Evolutionary conservation across 2,797 vertebrate genomes (phyloP).

Genomic region (Notolepis coatsorum): DNA sequence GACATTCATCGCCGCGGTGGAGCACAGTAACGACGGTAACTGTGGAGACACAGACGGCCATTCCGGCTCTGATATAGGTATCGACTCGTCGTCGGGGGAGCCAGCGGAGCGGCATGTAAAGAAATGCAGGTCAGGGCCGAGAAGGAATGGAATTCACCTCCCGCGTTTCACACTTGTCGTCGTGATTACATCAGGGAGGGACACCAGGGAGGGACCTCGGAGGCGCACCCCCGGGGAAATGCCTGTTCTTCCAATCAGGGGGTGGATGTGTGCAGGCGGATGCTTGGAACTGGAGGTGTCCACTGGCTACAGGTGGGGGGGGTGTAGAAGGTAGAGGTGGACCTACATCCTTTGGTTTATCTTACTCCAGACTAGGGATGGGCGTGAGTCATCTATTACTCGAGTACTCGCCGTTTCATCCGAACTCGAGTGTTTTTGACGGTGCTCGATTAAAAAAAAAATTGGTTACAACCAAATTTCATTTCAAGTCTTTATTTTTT

Average conservation of each 20-base stretch:
- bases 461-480: too few species aligned
- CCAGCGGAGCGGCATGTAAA: conserved; percentile 35
- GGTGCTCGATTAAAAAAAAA: too few species aligned
- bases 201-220: too few species aligned
- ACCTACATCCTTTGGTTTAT: conserved; percentile 59
- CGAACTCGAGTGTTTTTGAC: too few species aligned
- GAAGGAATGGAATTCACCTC: conserved; percentile 36
- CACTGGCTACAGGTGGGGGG: not conserved
- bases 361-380: conserved; percentile 64
- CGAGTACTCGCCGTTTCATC: too few species aligned
- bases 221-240: too few species aligned
- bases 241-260: too few species aligned
- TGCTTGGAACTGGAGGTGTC: conserved; percentile 24
- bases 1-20: not conserved
- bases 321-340: conserved; percentile 26
- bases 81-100: conserved; percentile 46
- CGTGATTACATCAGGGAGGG: conserved; percentile 40
- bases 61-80: conserved; percentile 20
- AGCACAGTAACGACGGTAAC: conserved; percentile 29
- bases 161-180: conserved; percentile 35
- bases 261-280: too few species aligned
- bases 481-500: too few species aligned
- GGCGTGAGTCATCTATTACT: too few species aligned
- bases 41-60: conserved; percentile 33
- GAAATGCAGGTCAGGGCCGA: conserved; percentile 50